Evolutionary conservation across 2,888 invertebrate species (phyloP).

Genomic region (Lithosia quadra): DNA sequence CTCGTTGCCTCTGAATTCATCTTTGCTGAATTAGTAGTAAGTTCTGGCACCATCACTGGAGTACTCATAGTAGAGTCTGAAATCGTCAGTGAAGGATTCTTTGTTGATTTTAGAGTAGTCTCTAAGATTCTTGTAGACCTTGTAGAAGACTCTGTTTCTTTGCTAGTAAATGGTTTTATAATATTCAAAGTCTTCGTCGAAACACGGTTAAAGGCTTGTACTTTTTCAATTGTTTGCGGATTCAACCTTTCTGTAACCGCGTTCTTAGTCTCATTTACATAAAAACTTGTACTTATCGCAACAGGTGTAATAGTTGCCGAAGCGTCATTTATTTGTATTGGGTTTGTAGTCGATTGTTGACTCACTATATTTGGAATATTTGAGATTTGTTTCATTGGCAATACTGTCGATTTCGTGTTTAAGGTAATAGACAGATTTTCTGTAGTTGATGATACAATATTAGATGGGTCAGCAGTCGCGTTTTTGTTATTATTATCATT

Average conservation of each 20-base stretch:
- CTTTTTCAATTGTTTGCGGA: conserved; percentile 7
- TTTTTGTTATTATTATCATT: neutral
- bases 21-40: too few species aligned
- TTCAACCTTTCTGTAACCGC: neutral
- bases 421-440: neutral
- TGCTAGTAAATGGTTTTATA: neutral
- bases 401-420: neutral
- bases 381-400: neutral
- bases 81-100: neutral
- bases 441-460: neutral
- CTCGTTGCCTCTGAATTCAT: too few species aligned
- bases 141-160: neutral
- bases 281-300: conserved; percentile 18
- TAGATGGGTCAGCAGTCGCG: neutral
- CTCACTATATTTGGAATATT: conserved; percentile 11
- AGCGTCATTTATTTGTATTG: conserved; percentile 15
- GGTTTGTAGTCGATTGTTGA: conserved; percentile 3
- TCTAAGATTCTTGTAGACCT: neutral
- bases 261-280: conserved; percentile 12
- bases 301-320: conserved; percentile 12
- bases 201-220: neutral
- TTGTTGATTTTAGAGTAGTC: neutral
- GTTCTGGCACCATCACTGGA: neutral
- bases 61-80: neutral
- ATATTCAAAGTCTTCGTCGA: neutral